phyloP scores from a whole-genome alignment of 2,113 vertebrate species.

The Muntiacus muntjak region DNA sequence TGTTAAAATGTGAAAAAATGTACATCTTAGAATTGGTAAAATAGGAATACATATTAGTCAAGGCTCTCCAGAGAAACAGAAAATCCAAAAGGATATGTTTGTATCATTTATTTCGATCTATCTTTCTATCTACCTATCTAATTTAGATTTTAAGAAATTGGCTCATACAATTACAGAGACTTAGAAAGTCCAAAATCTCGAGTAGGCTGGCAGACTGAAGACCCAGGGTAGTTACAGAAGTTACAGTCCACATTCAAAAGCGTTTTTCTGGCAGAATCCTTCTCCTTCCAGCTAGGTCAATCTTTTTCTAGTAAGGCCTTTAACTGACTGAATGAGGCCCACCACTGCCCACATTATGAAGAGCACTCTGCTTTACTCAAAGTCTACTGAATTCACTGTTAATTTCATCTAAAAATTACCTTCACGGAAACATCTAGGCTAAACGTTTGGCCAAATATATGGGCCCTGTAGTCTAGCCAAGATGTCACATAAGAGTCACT shows the following conservation, averaged over 20 bases:
- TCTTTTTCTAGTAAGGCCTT: background rate
- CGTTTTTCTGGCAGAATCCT: background rate
- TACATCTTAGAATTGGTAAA: background rate
- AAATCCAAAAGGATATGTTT: background rate
- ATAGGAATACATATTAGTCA: background rate
- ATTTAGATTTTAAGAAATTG: background rate
- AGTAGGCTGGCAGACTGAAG: background rate
- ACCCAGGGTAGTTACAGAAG: background rate
- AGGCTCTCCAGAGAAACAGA: background rate
- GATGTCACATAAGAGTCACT: background rate
- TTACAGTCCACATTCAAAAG: background rate
- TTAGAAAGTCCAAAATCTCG: background rate
- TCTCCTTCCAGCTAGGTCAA: background rate
- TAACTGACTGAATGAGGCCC: background rate
- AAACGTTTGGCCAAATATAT: background rate
- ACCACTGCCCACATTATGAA: background rate
- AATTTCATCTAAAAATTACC: background rate
- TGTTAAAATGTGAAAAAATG: background rate
- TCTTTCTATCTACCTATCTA: background rate
- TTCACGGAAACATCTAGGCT: background rate
- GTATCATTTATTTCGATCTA: background rate
- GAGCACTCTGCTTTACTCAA: background rate
- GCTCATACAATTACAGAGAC: background rate
- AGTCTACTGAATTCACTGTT: background rate
- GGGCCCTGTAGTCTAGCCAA: background rate